Evolutionary conservation across 2,888 invertebrate species (phyloP).

Genomic region (Mamestra brassicae): DNA sequence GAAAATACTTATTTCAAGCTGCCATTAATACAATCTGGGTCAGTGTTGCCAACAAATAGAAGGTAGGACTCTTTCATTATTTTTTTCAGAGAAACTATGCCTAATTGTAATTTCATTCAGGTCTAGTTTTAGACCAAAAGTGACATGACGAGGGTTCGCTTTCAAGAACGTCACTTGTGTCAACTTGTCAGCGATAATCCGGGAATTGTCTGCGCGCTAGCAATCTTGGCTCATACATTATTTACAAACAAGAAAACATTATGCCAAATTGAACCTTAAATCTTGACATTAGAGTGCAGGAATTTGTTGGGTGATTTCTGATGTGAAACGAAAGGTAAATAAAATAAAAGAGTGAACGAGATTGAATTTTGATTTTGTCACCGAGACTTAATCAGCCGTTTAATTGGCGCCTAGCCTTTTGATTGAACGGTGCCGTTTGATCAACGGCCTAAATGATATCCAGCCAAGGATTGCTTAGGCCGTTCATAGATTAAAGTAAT

Average conservation of each 20-base stretch:
- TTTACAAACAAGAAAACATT: constrained; percentile 23
- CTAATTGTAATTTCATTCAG: constrained; percentile 59
- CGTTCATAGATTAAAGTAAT: too few relatives aligned
- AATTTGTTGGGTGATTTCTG: neutral
- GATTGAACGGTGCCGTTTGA: too few relatives aligned
- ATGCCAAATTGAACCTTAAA: constrained; percentile 30
- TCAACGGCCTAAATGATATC: too few relatives aligned
- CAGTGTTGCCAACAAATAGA: too few relatives aligned
- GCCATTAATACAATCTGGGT: too few relatives aligned
- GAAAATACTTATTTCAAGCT: too few relatives aligned
- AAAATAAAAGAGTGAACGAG: constrained; percentile 21
- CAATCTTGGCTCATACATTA: constrained; percentile 39
- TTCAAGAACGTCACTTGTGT: constrained; percentile 56
- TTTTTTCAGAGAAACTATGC: neutral
- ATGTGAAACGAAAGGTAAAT: constrained; percentile 12
- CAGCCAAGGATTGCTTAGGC: too few relatives aligned
- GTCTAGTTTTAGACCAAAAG: constrained; percentile 52
- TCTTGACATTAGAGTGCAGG: neutral
- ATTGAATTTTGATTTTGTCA: neutral
- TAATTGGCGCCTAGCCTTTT: too few relatives aligned
- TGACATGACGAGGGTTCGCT: constrained; percentile 62
- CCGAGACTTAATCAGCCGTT: too few relatives aligned
- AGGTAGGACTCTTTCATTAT: too few relatives aligned
- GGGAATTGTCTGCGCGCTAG: constrained; percentile 48
- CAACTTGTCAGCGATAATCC: constrained; percentile 64